Conservation (phyloP, 64 coral and sea anemone species). For the Porites lutea region DNA sequence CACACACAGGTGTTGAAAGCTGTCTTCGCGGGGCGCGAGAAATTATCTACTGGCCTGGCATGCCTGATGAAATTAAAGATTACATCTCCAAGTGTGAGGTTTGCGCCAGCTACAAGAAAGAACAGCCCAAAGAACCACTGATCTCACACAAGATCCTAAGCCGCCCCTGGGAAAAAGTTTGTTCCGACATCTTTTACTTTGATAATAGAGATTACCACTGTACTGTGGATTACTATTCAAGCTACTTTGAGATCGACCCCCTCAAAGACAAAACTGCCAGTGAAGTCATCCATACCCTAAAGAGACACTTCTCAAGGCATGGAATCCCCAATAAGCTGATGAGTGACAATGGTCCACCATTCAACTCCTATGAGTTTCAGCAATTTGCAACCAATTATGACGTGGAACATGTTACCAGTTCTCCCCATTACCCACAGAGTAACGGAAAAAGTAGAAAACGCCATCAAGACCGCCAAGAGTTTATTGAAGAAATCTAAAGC, state of each 20-base stretch:
- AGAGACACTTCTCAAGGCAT: slow-evolving; percentile 3
- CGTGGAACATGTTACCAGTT: neutral
- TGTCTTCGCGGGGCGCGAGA: slow-evolving; percentile 3
- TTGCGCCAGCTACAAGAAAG: neutral
- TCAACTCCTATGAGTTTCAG: neutral
- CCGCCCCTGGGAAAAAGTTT: slow-evolving; percentile 41
- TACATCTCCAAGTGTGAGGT: slow-evolving; percentile 17
- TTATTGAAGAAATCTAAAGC: neutral
- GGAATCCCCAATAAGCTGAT: slow-evolving; percentile 6
- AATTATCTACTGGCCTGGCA: slow-evolving; percentile 10
- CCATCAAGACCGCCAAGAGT: neutral
- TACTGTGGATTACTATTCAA: slow-evolving; percentile 35
- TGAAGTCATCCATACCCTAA: neutral
- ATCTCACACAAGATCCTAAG: slow-evolving; percentile 22
- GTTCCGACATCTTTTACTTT: slow-evolving; percentile 4
- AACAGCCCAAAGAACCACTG: neutral
- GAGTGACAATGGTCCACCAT: slow-evolving; percentile 29
- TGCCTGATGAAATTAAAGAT: neutral
- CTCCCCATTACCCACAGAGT: neutral
- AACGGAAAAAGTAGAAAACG: slow-evolving; percentile 1
- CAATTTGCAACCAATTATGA: neutral
- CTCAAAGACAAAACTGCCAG: neutral
- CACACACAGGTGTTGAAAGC: slow-evolving; percentile 1
- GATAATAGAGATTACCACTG: slow-evolving; percentile 10
- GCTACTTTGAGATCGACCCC: slow-evolving; percentile 3